These are phyloP conservation scores for Patella vulgata DNA, from an alignment of 1,140 invertebrate species.

Conservation along the genomic window DNA sequence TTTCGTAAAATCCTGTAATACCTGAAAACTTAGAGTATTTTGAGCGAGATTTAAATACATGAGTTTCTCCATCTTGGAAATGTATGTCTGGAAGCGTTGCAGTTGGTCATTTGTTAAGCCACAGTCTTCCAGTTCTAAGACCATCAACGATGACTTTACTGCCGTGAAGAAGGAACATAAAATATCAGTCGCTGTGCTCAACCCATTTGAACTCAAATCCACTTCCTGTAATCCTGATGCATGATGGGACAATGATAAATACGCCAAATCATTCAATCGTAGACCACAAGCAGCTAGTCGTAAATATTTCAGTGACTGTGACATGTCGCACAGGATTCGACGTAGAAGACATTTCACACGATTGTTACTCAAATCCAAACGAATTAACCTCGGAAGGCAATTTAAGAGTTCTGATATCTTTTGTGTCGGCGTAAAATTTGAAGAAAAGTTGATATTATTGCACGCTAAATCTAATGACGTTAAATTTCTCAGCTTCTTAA, in stretches of 20 bases:
- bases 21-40: slow-evolving; percentile 19
- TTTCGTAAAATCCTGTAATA: not conserved
- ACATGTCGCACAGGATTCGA: slow-evolving; percentile 31
- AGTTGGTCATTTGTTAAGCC: slow-evolving; percentile 22
- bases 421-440: slow-evolving; percentile 29
- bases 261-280: slow-evolving; percentile 41
- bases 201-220: slow-evolving; percentile 53
- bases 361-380: slow-evolving; percentile 57
- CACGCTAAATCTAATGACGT: slow-evolving; percentile 55
- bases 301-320: slow-evolving; percentile 44
- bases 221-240: slow-evolving; percentile 37
- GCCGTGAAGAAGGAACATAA: slow-evolving; percentile 29
- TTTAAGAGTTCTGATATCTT: slow-evolving; percentile 30
- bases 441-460: slow-evolving; percentile 47
- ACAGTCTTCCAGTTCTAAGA: slow-evolving; percentile 41
- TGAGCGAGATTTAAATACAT: slow-evolving; percentile 35
- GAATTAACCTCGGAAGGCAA: slow-evolving; percentile 35
- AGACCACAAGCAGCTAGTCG: slow-evolving; percentile 47
- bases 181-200: slow-evolving; percentile 20
- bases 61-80: slow-evolving; percentile 20
- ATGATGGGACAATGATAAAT: slow-evolving; percentile 40
- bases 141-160: slow-evolving; percentile 10
- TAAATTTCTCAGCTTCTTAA: slow-evolving; percentile 41
- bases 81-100: slow-evolving; percentile 3
- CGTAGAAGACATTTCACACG: slow-evolving; percentile 42